Evolutionary conservation across 53 echinoderm and acorn worm species (phyloP).

Genomic region (Luidia sarsii): DNA sequence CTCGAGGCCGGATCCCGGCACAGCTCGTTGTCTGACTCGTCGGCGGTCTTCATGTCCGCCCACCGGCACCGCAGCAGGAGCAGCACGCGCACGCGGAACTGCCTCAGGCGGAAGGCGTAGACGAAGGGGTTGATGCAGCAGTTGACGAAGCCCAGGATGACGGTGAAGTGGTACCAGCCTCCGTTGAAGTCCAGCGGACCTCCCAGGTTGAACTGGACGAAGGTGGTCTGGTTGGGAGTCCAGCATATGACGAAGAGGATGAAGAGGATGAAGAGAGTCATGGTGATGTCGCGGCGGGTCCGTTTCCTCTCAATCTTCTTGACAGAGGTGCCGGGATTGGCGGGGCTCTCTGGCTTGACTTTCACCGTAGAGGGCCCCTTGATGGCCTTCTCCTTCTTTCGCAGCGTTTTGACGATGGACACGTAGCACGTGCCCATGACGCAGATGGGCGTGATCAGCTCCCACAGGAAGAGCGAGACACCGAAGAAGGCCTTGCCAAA

Average conservation of each 20-base stretch:
- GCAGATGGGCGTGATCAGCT: slow-evolving; percentile 64
- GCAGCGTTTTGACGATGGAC: slow-evolving; percentile 64
- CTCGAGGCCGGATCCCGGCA: slow-evolving; percentile 32
- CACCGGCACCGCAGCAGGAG: slow-evolving; percentile 48
- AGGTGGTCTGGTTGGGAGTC: slow-evolving; percentile 89
- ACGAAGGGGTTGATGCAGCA: slow-evolving; percentile 84
- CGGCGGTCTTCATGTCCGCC: background rate
- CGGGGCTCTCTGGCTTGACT: slow-evolving; percentile 16
- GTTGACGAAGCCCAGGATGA: slow-evolving; percentile 79
- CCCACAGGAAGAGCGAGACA: slow-evolving; percentile 69
- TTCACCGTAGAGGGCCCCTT: slow-evolving; percentile 23
- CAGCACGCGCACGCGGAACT: slow-evolving; percentile 72
- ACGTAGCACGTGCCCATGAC: slow-evolving; percentile 71
- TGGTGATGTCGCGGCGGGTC: slow-evolving; percentile 64
- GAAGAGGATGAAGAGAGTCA: slow-evolving; percentile 76
- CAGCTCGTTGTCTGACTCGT: slow-evolving; percentile 38
- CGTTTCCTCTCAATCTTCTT: slow-evolving; percentile 27
- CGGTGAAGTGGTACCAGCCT: slow-evolving; percentile 80
- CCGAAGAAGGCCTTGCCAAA: slow-evolving; percentile 58
- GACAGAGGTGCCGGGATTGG: background rate
- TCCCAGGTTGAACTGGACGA: slow-evolving; percentile 77
- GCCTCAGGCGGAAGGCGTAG: slow-evolving; percentile 74
- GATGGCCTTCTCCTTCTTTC: slow-evolving; percentile 49
- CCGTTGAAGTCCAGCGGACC: slow-evolving; percentile 74
- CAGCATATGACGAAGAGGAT: slow-evolving; percentile 85